phyloP scores from a whole-genome alignment of 2,113 vertebrate genomes.

The Prunella himalayana region DNA sequence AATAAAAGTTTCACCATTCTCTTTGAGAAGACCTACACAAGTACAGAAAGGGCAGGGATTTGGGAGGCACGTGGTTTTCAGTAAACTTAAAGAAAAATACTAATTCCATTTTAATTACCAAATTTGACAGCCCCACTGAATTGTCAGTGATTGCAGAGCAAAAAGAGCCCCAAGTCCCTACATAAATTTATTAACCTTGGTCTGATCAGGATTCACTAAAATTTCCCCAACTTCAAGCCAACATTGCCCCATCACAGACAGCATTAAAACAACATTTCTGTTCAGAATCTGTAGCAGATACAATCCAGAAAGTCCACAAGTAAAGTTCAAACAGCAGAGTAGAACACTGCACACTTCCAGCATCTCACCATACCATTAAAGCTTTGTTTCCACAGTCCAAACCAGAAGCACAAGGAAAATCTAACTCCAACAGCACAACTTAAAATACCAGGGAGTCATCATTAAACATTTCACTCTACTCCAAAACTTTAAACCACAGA shows the following conservation, averaged over 20 bases:
- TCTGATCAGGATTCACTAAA: background rate
- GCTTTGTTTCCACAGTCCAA: background rate
- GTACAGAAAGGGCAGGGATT: background rate
- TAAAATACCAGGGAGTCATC: background rate
- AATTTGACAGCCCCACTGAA: background rate
- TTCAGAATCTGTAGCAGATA: background rate
- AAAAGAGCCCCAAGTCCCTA: background rate
- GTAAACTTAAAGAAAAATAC: background rate
- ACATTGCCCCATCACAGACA: rapidly evolving
- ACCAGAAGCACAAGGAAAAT: background rate
- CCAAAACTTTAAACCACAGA: background rate
- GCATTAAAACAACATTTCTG: background rate
- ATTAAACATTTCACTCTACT: background rate
- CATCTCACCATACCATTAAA: background rate
- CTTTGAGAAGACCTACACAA: background rate
- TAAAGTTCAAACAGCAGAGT: background rate
- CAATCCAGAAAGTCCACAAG: background rate
- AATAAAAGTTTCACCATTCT: background rate
- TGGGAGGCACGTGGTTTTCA: background rate
- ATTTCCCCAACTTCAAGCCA: background rate
- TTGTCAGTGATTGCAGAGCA: background rate
- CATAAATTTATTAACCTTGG: background rate
- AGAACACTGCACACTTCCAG: background rate
- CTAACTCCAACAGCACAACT: background rate
- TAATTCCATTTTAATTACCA: background rate